Evolutionary conservation across 2,888 invertebrate genomes (phyloP), one percentile per base, ranked within the genome.

Genomic region (Hypolimnas misippus): DNA sequence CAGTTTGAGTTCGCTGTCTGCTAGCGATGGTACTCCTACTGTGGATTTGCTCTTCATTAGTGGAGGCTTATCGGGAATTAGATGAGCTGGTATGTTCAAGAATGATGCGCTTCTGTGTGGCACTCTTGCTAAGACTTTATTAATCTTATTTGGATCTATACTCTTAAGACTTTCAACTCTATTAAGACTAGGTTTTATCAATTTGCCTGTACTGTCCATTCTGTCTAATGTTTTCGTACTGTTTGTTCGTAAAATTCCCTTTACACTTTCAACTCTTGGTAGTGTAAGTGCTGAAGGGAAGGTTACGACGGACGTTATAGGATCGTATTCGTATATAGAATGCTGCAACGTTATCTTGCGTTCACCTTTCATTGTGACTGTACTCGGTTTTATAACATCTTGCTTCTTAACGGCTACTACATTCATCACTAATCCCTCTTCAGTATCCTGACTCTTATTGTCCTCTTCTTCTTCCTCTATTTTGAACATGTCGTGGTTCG

Each of bases 21-120:
- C 75, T 1, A 80, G 71, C 1, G 77, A 80, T 65, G 84, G 76
- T 0, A 85, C 86, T 16, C 91, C 92, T 2, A 92, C 83, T 69
- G 91, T 86, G 0, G 91, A 91, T 66, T 92, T 89, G 51, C 87
- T 89, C 68, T 91, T 91, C 0, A 83, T 72, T 40, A 91, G 60
- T 0, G 89, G 88, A 3, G 92, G 89, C 64, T 89, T 89, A 38
- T 83, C 84, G 10, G 91, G 89, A 0, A 77, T 72, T 17, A 90
- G 73, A 73, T 92, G 88, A 59, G 85, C 85, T 4, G 92, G 91
- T 44, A 92, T 87, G 25, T 92, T 92, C 1, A 92, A 69, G 78
- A 91, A 92, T 0, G 92, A 92, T 0, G 92, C 92, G 49, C 92
- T 92, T 73, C 91, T 82, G 64, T 89, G 87, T 0, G 92, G 92